Base-by-base conservation (phyloP, 2,888 invertebrate genomes). In the Notocelia uddmanniana region DNA sequence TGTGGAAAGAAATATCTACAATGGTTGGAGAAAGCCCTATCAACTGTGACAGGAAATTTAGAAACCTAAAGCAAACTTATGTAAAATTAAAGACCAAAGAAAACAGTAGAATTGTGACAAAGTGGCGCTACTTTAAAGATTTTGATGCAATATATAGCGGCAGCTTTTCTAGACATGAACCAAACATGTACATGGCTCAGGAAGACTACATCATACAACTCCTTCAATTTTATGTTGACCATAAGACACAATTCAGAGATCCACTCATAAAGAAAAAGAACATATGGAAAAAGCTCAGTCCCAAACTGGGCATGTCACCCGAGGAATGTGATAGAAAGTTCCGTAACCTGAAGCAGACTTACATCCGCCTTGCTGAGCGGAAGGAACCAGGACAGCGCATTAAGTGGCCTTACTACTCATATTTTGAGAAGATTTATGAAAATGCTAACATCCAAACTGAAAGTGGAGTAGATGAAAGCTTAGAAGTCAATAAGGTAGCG, bases 261-360 rank as follows among this genome's bases (percentile, higher is more conserved):
- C 89, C 91, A 18, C 76, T 89, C 3, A 81, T 85, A 1, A 93
- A 89, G 76, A 92, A 92, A 75, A 92, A 87, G 76, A 80, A 78
- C 52, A 76, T 92, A 9, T 93, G 93, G 93, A 85, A 81, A 76
- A 76, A 80, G 21, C 83, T 93, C 8, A 85, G 85, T 6, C 80
- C 85, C 0, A 87, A 83, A 76, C 77, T 92, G 37, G 88, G 89
- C 0, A 74, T 92, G 58, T 82, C 89, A 1, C 76, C 89, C 5
- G 92, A 90, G 71, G 91, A 90, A 70, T 93, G 93, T 75, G 90
- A 92, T 73, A 86, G 89, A 60, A 92, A 92, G 71, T 93, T 91
- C 71, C 83, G 93, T 13, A 93, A 93, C 74, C 77, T 93, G 19
- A 93, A 93, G 77, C 92, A 92, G 74, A 92, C 93, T 1, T 93